Base-by-base conservation (phyloP, 2,113 vertebrate species). In the Sinocyclocheilus anophthalmus region DNA sequence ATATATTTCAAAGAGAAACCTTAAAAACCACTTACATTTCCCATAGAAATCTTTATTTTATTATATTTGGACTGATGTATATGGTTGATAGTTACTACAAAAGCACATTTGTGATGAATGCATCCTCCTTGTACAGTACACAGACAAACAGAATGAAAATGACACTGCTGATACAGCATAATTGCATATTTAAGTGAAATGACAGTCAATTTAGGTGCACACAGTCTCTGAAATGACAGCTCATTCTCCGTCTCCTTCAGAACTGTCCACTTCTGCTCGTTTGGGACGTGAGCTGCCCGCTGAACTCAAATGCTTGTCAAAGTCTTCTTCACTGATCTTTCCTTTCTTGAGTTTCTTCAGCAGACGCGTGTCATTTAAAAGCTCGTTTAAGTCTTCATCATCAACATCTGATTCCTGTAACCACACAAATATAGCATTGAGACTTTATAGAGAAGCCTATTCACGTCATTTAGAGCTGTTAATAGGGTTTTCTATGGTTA, bases 321-420 rank as follows among this genome's bases (percentile, higher is more conserved):
- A 97, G 90, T 99, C 97, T 82, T 97, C 97, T 88, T 95, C 94
- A 0, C 92, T 98, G 55, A 99, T 99, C 90, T 96, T 95, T 0
- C 97, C 96, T 87, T 95, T 98, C 90, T 96, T 99, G 1, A 99
- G 91, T 87, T 92, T 97, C 92, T 97, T 99, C 77, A 99, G 94
- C 87, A 99, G 96, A 39, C 97, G 96, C 0, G 97, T 98, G 90
- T 99, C 98, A 0, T 91, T 96, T 67, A 98, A 91, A 55, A 99
- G 89, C 88, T 99, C 98, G 11, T 96, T 92, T 93, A 98, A 92
- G 83, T 99, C 97, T 9, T 96, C 95, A 0, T 97, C 95, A 0
- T 97, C 96, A 0, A 94, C 73, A 13, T 97, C 97, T 0, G 96
- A 97, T 39, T 92, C 96, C 98, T 99, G 87, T 12, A 67, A 70